Evolutionary conservation across 2,113 vertebrate species (phyloP).

Genomic region (Arizona elegans): DNA sequence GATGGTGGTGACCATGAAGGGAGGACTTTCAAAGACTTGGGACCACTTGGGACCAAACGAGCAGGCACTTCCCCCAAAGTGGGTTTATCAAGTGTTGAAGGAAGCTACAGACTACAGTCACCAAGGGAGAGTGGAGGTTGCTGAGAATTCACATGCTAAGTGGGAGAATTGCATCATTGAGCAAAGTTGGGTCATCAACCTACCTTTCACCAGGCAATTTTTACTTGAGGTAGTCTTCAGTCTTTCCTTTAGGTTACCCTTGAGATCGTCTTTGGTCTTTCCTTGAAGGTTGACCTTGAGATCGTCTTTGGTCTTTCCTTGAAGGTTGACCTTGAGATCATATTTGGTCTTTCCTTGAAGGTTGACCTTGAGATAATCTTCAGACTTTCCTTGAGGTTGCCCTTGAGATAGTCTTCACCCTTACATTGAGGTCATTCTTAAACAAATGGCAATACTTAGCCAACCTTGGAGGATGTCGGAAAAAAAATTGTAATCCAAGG

Average conservation of each 20-base stretch:
- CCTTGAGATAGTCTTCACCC: not conserved
- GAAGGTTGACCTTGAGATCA: no score
- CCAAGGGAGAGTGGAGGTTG: not conserved
- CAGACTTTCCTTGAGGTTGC: no score
- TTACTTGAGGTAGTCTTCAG: not conserved
- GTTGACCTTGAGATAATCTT: not conserved
- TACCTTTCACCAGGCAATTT: not conserved
- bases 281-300: no score
- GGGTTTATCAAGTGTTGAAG: not conserved
- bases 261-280: no score
- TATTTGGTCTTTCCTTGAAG: no score
- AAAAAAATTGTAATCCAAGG: not conserved
- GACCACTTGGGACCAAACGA: no score
- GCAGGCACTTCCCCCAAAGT: not conserved
- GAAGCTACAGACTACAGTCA: not conserved
- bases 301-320: no score
- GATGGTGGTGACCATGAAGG: not conserved
- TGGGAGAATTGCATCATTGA: not conserved
- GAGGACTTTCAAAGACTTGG: not conserved
- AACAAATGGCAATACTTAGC: not conserved
- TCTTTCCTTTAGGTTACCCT: not conserved
- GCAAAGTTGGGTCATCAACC: not conserved
- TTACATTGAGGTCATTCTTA: not conserved
- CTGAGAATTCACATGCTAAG: not conserved
- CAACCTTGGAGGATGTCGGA: not conserved